These are phyloP conservation scores for Oryzias sinensis DNA, from an alignment of 2,797 vertebrate genomes.

Conservation along the genomic window DNA sequence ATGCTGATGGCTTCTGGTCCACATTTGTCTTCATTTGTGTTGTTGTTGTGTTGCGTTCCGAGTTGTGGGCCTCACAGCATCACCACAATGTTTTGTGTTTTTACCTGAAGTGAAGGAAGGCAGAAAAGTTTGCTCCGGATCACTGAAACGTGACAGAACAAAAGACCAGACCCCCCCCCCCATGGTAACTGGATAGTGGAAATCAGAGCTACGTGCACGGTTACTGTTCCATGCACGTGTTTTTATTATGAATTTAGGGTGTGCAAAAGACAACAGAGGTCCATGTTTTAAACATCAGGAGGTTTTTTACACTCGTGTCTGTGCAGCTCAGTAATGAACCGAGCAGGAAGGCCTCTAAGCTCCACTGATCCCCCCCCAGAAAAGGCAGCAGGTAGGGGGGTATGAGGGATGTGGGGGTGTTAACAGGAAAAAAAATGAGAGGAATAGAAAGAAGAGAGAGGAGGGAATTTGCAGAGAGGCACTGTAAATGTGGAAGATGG, in stretches of 20 bases:
- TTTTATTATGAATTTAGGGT: constrained; percentile 69
- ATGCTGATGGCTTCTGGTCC: constrained; percentile 37
- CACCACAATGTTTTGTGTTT: constrained; percentile 54
- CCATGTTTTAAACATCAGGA: constrained; percentile 70
- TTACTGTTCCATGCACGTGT: constrained; percentile 51
- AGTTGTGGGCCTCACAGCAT: constrained; percentile 37
- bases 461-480: constrained; percentile 51
- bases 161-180: constrained; percentile 30
- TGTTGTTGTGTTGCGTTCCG: constrained; percentile 26
- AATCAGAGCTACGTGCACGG: constrained; percentile 51
- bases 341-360: constrained; percentile 71
- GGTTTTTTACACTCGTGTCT: constrained; percentile 55
- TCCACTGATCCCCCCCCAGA: constrained; percentile 67
- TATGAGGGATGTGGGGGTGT: constrained; percentile 37
- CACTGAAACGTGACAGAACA: constrained; percentile 68
- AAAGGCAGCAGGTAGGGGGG: constrained; percentile 46
- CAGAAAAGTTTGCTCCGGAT: constrained; percentile 67
- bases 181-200: constrained; percentile 42
- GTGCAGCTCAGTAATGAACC: constrained; percentile 67
- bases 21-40: constrained; percentile 44
- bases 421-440: constrained; percentile 37
- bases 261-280: constrained; percentile 62
- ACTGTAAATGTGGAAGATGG: constrained; percentile 22
- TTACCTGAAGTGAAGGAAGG: constrained; percentile 65
- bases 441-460: constrained; percentile 46